phyloP scores from a whole-genome alignment of 2,888 invertebrate species.

The Sclerodermus sp. region DNA sequence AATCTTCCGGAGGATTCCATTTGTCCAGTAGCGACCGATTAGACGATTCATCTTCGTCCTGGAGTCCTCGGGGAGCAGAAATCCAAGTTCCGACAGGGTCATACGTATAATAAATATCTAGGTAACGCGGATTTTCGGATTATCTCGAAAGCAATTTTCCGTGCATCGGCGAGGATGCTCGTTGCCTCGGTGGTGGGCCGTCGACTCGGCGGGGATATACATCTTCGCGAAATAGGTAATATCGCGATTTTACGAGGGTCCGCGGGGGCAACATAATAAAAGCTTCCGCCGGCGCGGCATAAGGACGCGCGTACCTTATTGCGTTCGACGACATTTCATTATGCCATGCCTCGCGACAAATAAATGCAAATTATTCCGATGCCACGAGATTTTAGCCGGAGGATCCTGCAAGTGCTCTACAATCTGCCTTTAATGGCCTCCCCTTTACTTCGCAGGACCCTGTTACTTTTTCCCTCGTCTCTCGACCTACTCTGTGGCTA shows the following conservation, averaged over 20 bases:
- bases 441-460: too few relatives aligned
- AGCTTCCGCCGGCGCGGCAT: slow-evolving; percentile 15
- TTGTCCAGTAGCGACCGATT: too few relatives aligned
- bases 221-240: slow-evolving; percentile 26
- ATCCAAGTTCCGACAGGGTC: neutral
- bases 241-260: slow-evolving; percentile 30
- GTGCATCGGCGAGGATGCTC: slow-evolving; percentile 16
- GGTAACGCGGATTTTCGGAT: slow-evolving; percentile 19
- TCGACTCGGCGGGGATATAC: slow-evolving; percentile 1
- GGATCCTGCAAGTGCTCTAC: neutral
- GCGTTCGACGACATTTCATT: slow-evolving; percentile 39
- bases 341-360: slow-evolving; percentile 26
- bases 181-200: slow-evolving; percentile 8
- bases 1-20: too few relatives aligned
- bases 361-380: slow-evolving; percentile 41
- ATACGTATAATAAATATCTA: slow-evolving; percentile 14
- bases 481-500: too few relatives aligned
- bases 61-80: neutral
- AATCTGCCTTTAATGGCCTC: too few relatives aligned
- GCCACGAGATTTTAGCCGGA: too few relatives aligned
- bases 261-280: slow-evolving; percentile 32
- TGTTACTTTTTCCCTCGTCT: too few relatives aligned
- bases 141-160: slow-evolving; percentile 31
- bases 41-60: neutral
- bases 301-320: slow-evolving; percentile 29